Evolutionary conservation across 2,113 vertebrate species (phyloP).

Genomic region (Anarhynchus alexandrinus): DNA sequence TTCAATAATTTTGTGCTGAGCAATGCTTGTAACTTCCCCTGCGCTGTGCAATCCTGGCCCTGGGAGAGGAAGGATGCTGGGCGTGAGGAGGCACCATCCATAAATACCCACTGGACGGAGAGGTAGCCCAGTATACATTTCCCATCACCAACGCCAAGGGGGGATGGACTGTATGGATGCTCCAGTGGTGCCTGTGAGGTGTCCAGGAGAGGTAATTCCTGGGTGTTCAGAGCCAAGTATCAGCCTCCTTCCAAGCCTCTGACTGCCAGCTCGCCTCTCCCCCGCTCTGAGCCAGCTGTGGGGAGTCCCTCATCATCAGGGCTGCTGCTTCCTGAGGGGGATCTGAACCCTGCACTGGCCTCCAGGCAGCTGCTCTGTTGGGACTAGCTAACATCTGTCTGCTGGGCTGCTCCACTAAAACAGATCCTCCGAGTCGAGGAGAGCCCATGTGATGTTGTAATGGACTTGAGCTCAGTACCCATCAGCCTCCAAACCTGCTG

Average conservation of each 20-base stretch:
- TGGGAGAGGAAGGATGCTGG: not conserved
- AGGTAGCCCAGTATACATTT: not conserved
- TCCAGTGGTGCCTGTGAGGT: rapidly evolving
- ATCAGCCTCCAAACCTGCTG: not conserved
- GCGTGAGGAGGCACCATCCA: not conserved
- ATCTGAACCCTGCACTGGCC: not conserved
- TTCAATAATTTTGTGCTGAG: not conserved
- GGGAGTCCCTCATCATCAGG: not conserved
- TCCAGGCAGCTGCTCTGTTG: not conserved
- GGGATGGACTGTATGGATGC: not conserved
- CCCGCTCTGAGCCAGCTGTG: not conserved
- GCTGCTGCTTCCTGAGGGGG: not conserved
- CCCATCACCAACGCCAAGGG: not conserved
- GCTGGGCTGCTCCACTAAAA: not conserved
- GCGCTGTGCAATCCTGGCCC: rapidly evolving
- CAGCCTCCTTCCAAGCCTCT: not conserved
- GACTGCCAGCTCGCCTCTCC: not conserved
- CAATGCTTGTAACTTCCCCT: not conserved
- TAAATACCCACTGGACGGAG: not conserved
- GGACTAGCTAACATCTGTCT: not conserved
- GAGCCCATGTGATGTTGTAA: not conserved
- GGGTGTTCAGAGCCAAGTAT: not conserved
- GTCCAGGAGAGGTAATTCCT: not conserved
- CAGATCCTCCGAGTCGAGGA: not conserved
- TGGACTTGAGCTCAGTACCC: not conserved